A percentile compares a stretch with the other conserved stretches of the same genome.
phyloP scores from a whole-genome alignment of 2,888 invertebrate genomes.

The Sepiola atlantica region DNA sequence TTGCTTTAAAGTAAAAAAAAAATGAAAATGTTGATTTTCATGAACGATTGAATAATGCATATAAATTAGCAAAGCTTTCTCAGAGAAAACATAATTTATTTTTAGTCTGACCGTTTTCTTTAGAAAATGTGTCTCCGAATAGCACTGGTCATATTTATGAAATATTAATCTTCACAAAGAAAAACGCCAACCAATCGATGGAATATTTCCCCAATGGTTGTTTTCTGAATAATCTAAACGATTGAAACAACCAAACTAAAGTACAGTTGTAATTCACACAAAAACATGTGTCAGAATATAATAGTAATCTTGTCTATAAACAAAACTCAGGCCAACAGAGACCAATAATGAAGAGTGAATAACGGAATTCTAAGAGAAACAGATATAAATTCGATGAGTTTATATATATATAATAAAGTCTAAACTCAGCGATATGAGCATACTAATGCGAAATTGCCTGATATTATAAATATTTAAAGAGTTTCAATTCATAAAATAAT shows the following conservation, averaged over 20 bases:
- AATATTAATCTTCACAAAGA: neutral
- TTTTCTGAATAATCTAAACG: neutral
- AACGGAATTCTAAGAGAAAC: too few species aligned
- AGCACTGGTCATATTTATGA: neutral
- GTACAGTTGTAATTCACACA: too few species aligned
- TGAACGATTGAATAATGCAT: neutral
- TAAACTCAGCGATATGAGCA: too few species aligned
- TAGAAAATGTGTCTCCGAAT: neutral
- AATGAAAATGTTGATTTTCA: neutral
- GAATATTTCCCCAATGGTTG: neutral
- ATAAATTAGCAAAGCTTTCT: neutral
- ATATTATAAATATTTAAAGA: too few species aligned
- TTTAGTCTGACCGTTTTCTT: neutral
- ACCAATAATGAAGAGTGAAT: too few species aligned
- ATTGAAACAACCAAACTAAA: neutral
- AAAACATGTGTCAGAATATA: too few species aligned
- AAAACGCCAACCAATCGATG: neutral
- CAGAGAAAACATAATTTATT: neutral
- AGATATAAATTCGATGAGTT: too few species aligned
- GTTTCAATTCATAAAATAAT: too few species aligned
- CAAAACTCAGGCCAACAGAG: too few species aligned
- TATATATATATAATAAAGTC: too few species aligned
- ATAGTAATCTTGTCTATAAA: too few species aligned
- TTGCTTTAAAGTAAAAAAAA: neutral
- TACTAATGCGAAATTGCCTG: too few species aligned